Conservation (phyloP, 2,888 invertebrate genomes). For the Molorchus minor region DNA sequence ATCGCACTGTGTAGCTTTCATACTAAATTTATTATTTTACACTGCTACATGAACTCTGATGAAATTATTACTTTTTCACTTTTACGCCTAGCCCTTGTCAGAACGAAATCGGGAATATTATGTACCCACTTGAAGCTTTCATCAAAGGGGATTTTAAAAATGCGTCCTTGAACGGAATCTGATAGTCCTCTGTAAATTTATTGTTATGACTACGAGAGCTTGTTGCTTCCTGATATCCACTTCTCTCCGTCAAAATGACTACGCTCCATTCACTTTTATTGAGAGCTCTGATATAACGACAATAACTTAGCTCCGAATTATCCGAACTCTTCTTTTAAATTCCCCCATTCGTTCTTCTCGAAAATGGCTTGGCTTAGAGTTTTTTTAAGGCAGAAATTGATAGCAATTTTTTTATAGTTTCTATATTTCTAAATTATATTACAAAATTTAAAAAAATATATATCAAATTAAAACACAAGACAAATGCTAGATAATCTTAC, state of each 20-base stretch:
- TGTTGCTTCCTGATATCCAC: slow-evolving; percentile 3
- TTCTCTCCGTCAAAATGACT: background rate
- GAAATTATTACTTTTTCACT: too few species aligned
- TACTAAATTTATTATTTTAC: too few species aligned
- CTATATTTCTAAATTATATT: too few species aligned
- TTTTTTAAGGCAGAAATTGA: too few species aligned
- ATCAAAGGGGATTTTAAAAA: background rate
- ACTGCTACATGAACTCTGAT: too few species aligned
- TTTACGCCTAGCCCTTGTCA: background rate
- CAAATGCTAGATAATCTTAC: too few species aligned
- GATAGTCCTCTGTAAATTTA: slow-evolving; percentile 9
- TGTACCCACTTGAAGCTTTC: background rate
- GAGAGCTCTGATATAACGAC: background rate
- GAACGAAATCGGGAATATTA: background rate
- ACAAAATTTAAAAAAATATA: too few species aligned
- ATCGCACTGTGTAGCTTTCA: too few species aligned
- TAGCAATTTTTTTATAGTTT: too few species aligned
- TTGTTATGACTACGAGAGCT: slow-evolving; percentile 11
- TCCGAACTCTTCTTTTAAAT: background rate
- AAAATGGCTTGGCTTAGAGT: too few species aligned
- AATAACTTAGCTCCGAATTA: background rate
- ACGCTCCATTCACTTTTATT: slow-evolving; percentile 3
- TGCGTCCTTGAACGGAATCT: slow-evolving; percentile 7
- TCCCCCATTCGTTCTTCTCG: background rate
- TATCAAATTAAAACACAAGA: too few species aligned